These are phyloP conservation scores for Reticulitermes speratus DNA, from an alignment of 1,140 invertebrate species.

Conservation along the genomic window DNA sequence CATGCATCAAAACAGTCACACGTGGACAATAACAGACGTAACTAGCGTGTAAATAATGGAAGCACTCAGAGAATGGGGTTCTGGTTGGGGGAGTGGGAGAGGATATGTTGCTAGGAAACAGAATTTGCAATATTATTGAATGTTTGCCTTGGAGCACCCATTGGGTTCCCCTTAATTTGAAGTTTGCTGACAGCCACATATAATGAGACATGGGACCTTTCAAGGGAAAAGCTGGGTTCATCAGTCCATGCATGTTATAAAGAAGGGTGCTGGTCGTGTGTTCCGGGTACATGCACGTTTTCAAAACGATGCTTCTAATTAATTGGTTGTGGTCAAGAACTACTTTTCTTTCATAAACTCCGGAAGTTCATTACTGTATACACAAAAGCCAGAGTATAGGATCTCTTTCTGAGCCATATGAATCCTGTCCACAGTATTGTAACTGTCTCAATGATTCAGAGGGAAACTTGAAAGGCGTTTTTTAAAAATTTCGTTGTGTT, in stretches of 20 bases:
- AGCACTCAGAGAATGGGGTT: not conserved
- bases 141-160: not conserved
- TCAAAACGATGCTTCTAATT: no score
- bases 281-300: no score
- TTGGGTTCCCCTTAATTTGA: not conserved
- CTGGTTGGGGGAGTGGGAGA: not conserved
- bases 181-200: not conserved
- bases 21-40: not conserved
- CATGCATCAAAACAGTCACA: not conserved
- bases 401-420: no score
- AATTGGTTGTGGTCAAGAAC: no score
- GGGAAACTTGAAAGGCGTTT: no score
- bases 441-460: no score
- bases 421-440: no score
- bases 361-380: no score
- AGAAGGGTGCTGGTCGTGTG: not conserved
- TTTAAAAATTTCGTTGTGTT: no score
- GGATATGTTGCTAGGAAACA: not conserved
- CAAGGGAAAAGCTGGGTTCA: not conserved
- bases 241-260: not conserved
- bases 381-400: no score
- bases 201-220: not conserved
- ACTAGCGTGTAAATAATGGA: not conserved
- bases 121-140: conserved; percentile 14
- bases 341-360: no score